Percentiles rank a stretch among this genome's conserved stretches.
Evolutionary conservation across 2,113 vertebrate genomes (phyloP).

Genomic region (Oxyruncus cristatus): DNA sequence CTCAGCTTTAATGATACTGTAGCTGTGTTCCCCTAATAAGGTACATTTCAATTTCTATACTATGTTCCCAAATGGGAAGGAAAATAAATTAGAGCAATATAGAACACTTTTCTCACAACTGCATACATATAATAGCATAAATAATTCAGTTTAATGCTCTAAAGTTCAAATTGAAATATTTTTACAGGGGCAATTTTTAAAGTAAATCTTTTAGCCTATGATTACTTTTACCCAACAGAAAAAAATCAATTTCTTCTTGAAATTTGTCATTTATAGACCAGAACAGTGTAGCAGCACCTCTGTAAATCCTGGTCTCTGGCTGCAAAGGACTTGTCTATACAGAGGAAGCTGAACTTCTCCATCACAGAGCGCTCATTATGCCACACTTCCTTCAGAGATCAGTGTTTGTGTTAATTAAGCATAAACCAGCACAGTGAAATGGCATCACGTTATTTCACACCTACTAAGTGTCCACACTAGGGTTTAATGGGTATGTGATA

Average conservation of each 20-base stretch:
- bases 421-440: neutral
- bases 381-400: neutral
- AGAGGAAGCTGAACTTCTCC: neutral
- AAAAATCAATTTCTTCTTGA: neutral
- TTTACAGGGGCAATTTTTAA: neutral
- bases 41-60: neutral
- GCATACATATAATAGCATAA: neutral
- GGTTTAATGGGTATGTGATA: constrained; percentile 20
- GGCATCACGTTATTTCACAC: neutral
- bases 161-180: neutral
- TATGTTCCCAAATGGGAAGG: neutral
- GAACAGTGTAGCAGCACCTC: neutral
- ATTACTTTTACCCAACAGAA: neutral
- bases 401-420: constrained; percentile 28
- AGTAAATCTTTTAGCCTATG: neutral
- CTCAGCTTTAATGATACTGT: neutral
- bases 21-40: neutral
- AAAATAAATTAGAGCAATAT: constrained; percentile 19
- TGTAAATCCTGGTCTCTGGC: neutral
- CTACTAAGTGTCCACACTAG: constrained; percentile 2
- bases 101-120: neutral
- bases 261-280: neutral
- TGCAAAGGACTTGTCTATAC: neutral
- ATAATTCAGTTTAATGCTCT: constrained; percentile 5
- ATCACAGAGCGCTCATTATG: neutral